Evolutionary conservation across 2,113 vertebrate genomes (phyloP).

Genomic region (Mormyrus lacerda): DNA sequence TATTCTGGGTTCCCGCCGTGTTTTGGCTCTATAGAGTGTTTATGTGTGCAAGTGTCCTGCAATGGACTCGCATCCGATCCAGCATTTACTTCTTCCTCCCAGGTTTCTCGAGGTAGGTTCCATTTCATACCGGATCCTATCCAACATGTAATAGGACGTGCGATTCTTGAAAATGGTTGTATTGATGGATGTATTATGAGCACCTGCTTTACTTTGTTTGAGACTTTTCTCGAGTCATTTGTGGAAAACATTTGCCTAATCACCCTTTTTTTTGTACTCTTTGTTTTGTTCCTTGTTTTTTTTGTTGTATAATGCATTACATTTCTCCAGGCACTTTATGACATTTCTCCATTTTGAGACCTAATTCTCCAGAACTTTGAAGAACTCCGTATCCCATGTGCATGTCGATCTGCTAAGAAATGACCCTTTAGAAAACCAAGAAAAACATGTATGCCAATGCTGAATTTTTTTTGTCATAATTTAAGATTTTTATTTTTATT

Average conservation of each 20-base stretch:
- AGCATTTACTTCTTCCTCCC: neutral
- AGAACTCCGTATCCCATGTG: neutral
- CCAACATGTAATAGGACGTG: neutral
- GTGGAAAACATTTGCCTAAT: neutral
- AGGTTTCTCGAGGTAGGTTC: neutral
- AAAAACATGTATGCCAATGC: neutral
- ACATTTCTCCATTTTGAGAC: slow-evolving; percentile 14
- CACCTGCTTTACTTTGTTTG: neutral
- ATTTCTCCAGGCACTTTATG: neutral
- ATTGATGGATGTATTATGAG: neutral
- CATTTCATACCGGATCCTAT: neutral
- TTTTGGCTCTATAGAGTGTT: neutral
- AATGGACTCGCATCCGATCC: neutral
- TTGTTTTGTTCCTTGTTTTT: neutral
- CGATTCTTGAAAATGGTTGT: neutral
- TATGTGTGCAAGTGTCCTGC: neutral
- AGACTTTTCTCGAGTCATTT: neutral
- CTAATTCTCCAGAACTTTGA: slow-evolving; percentile 13
- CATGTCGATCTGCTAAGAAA: neutral
- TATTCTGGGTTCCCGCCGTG: neutral
- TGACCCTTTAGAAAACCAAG: neutral
- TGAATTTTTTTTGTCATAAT: slow-evolving; percentile 11
- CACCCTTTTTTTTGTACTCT: neutral
- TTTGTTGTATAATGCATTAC: neutral
- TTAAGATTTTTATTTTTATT: neutral